Percentiles rank a stretch among this genome's conserved stretches.
Conservation (phyloP, 2,888 invertebrate species). For the Unio pictorum region DNA sequence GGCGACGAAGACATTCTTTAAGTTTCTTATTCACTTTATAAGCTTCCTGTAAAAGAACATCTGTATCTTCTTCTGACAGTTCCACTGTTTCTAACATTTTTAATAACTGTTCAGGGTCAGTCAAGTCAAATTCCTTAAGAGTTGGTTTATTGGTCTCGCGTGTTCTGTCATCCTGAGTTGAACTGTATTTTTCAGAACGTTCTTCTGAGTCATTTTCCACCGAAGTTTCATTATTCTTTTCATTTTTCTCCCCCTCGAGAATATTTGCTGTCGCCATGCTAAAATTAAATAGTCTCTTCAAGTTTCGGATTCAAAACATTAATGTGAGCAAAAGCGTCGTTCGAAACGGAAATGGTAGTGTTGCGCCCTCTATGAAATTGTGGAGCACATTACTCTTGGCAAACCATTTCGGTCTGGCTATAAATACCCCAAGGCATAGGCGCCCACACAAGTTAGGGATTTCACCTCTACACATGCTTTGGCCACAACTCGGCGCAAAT, state of each 20-base stretch:
- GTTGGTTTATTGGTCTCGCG: background rate
- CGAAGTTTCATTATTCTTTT: background rate
- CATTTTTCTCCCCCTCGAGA: background rate
- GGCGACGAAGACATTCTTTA: conserved; percentile 44
- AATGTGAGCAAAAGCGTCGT: conserved; percentile 23
- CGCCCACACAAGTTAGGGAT: too few relatives aligned
- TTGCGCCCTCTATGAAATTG: background rate
- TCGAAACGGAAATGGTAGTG: conserved; percentile 39
- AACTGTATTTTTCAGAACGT: background rate
- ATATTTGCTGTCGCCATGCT: background rate
- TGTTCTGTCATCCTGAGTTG: background rate
- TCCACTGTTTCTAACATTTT: conserved; percentile 51
- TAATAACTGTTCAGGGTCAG: conserved; percentile 47
- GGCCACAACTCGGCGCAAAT: too few relatives aligned
- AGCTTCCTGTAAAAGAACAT: conserved; percentile 52
- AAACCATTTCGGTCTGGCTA: too few relatives aligned
- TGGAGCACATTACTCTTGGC: too few relatives aligned
- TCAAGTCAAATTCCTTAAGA: conserved; percentile 27
- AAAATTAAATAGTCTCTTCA: background rate
- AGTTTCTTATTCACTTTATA: conserved; percentile 56
- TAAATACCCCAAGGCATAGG: too few relatives aligned
- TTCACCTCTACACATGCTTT: too few relatives aligned
- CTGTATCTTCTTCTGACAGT: conserved; percentile 58
- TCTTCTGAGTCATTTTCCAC: background rate
- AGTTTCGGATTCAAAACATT: too few relatives aligned